A percentile compares a stretch with the other conserved stretches of the same genome.
These are phyloP conservation scores for Eudyptes chrysolophus DNA, from an alignment of 2,113 vertebrate genomes.

Conservation along the genomic window DNA sequence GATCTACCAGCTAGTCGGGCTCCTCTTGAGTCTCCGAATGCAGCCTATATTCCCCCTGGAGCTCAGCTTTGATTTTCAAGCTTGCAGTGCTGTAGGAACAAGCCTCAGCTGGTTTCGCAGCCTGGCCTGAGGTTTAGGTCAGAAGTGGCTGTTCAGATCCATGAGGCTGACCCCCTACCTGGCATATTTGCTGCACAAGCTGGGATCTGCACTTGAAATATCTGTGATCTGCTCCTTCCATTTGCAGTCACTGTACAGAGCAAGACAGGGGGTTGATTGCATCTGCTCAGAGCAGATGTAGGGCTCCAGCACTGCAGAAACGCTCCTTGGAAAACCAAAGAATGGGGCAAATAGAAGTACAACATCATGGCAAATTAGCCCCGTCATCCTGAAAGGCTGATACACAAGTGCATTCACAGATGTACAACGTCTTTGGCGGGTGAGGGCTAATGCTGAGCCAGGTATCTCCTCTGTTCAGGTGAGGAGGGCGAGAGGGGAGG, in stretches of 20 bases:
- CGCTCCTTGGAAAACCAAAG: background rate
- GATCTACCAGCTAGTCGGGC: background rate
- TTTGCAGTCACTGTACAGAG: background rate
- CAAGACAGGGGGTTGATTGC: background rate
- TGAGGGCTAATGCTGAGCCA: background rate
- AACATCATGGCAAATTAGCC: fast-evolving
- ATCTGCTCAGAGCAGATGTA: background rate
- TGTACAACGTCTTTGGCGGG: fast-evolving
- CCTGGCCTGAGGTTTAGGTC: background rate
- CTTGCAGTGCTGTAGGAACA: background rate
- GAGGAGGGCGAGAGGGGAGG: background rate
- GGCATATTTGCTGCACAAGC: background rate
- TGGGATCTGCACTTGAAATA: background rate
- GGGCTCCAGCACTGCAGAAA: background rate
- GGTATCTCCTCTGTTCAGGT: background rate
- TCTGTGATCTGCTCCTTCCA: background rate
- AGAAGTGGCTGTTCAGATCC: background rate
- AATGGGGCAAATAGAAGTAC: background rate
- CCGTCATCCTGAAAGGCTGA: background rate
- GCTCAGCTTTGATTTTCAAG: background rate
- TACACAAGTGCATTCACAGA: background rate
- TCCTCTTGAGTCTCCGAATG: background rate
- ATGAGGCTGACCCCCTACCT: background rate
- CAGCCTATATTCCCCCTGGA: background rate
- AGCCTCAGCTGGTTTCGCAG: background rate